A percentile compares a stretch with the other conserved stretches of the same genome.
Evolutionary conservation across 2,797 vertebrate species (phyloP).

Genomic region (Choloepus didactylus): DNA sequence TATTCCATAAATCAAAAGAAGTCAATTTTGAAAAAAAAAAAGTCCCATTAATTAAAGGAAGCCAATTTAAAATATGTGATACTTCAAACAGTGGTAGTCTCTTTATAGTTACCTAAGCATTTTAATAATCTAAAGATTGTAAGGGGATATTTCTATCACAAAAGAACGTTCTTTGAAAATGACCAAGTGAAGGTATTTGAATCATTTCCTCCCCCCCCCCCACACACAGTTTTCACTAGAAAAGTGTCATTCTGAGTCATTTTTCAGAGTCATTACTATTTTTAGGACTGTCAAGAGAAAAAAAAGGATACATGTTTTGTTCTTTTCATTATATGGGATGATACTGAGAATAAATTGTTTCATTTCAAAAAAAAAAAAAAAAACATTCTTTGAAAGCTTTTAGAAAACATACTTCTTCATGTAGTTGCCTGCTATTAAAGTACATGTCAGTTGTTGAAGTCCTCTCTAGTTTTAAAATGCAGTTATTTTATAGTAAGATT

Average conservation of each 20-base stretch:
- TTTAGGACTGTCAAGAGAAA: constrained; percentile 18
- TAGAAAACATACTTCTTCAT: not conserved
- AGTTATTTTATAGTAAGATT: not conserved
- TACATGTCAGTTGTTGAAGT: not conserved
- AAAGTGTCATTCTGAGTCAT: not conserved
- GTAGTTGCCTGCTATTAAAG: not conserved
- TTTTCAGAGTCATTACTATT: not conserved
- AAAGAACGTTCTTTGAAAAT: not conserved
- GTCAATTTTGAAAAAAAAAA: not conserved
- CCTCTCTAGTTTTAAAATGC: not conserved
- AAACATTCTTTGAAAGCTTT: not conserved
- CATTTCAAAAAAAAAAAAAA: too few species aligned
- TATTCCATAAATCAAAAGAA: not conserved
- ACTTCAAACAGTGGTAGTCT: not conserved
- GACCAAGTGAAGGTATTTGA: not conserved
- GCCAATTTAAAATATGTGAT: not conserved
- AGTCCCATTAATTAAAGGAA: not conserved
- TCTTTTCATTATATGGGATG: not conserved
- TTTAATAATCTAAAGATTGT: not conserved
- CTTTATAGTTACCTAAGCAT: not conserved
- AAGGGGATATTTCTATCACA: not conserved
- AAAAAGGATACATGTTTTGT: not conserved
- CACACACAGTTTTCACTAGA: not conserved
- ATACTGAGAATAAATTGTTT: constrained; percentile 13
- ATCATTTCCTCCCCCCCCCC: not conserved